phyloP scores from a whole-genome alignment of 2,797 vertebrate species.

The Acanthiza pusilla region DNA sequence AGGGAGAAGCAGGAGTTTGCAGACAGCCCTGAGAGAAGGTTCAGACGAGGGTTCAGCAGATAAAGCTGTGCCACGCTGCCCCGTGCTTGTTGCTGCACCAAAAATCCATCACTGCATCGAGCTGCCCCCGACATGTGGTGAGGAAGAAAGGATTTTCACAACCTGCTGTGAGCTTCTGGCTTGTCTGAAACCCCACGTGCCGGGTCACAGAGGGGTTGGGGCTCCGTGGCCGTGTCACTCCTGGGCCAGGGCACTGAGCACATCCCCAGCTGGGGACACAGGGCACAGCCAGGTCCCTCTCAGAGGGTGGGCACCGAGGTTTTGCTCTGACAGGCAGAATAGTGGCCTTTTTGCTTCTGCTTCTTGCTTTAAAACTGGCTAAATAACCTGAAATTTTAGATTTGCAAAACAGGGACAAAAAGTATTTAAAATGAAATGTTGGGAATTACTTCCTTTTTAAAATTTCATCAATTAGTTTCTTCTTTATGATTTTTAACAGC shows the following conservation, averaged over 20 bases:
- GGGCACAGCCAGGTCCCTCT: neutral
- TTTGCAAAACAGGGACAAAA: neutral
- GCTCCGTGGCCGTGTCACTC: neutral
- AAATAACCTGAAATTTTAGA: neutral
- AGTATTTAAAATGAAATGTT: neutral
- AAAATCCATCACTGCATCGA: neutral
- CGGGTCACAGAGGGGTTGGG: neutral
- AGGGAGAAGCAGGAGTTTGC: neutral
- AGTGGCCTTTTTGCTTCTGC: neutral
- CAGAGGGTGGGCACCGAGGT: neutral
- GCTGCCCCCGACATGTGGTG: neutral
- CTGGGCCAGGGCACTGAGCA: neutral
- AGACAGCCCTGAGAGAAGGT: neutral
- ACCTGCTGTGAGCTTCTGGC: constrained; percentile 28
- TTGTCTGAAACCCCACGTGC: constrained; percentile 4
- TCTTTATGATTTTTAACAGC: neutral
- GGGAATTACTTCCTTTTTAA: neutral
- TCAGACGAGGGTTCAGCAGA: neutral
- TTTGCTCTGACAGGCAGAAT: neutral
- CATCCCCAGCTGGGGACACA: neutral
- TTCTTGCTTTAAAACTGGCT: neutral
- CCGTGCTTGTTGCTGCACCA: accelerated
- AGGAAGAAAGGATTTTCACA: constrained; percentile 34
- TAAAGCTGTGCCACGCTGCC: neutral
- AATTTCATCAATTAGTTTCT: neutral